A percentile compares a stretch with the other conserved stretches of the same genome.
Conservation (phyloP, 1,140 invertebrate genomes). For the Littorina saxatilis region DNA sequence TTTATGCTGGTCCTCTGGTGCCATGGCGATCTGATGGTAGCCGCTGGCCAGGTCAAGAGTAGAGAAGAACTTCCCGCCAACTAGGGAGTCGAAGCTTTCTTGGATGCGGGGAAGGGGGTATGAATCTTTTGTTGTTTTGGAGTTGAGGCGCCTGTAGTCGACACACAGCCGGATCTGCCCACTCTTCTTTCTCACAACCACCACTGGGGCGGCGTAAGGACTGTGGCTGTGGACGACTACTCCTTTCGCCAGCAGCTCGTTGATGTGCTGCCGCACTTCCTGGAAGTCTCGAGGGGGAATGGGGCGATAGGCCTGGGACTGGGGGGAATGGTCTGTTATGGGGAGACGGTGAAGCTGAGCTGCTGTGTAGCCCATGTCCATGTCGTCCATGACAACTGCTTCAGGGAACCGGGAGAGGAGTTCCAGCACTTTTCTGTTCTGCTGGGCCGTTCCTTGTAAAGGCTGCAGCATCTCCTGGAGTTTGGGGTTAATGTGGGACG, state of each 20-base stretch:
- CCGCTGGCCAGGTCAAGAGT: slow-evolving; percentile 46
- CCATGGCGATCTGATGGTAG: slow-evolving; percentile 11
- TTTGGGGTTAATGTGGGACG: background rate
- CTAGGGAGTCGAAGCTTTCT: slow-evolving; percentile 52
- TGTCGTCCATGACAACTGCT: too few species aligned
- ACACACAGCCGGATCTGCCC: slow-evolving; percentile 40
- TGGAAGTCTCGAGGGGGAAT: slow-evolving; percentile 2
- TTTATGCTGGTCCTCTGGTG: background rate
- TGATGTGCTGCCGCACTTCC: slow-evolving; percentile 33
- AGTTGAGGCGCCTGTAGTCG: slow-evolving; percentile 49
- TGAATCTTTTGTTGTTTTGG: slow-evolving; percentile 31
- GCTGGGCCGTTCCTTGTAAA: background rate
- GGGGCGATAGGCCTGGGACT: slow-evolving; percentile 13
- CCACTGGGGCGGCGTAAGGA: slow-evolving; percentile 40
- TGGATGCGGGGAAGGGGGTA: slow-evolving; percentile 47
- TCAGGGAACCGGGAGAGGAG: too few species aligned
- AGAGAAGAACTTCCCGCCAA: slow-evolving; percentile 41
- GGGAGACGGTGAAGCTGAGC: background rate
- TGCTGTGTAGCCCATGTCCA: too few species aligned
- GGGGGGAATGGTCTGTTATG: slow-evolving; percentile 28
- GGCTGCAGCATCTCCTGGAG: too few species aligned
- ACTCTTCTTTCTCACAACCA: slow-evolving; percentile 49
- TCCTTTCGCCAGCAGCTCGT: slow-evolving; percentile 25
- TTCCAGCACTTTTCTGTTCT: background rate
- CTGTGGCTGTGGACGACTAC: slow-evolving; percentile 32